Base-by-base conservation (phyloP, 2,888 invertebrate genomes). In the Serripes groenlandicus region DNA sequence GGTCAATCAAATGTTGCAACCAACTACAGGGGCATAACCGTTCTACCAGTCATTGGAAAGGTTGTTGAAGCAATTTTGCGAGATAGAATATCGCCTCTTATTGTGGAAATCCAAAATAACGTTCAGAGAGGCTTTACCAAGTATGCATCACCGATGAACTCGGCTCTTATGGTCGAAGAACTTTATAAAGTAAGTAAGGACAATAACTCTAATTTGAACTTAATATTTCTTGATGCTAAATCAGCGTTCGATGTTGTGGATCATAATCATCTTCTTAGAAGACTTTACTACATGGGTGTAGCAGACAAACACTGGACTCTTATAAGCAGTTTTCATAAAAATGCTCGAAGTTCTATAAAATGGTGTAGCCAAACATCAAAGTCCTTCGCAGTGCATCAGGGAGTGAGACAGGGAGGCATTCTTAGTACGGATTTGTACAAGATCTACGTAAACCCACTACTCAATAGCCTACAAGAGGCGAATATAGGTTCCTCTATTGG, bases 321-420 rank as follows among this genome's bases (percentile, higher is more conserved):
- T 1, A n/a, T 30, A 9, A 30, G 21, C 9, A 34, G 34, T 64
- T 23, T 64, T 15, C 64, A 64, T 64, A n/a, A 30, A 34, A 3
- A 32, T 15, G 4, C 64, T 34, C 9, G 34, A n/a, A 64, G 32
- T 32, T 30, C 34, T 21, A 35, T 64, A 2, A 64, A 64, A 34
- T 64, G 32, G 32, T 1, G 21, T 5, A 34, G 35, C 64, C 64
- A 64, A 34, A 1, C 18, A 64, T 32, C 34, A 34, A 21, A 64
- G 18, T 15, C 30, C 9, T 64, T 64, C 21, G 21, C 32, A 2
- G 21, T 64, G 21, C 4, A 9, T 9, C 64, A 64, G 35, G 64
- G 64, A 11, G 34, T 64, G 4, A 64, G 34, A 64, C 64, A 64
- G n/a, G 64, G 64, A 7, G 64, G 64, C 18, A 30, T 64, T 21